Base-by-base conservation (phyloP, 2,888 invertebrate genomes). In the Leuctra nigra region DNA sequence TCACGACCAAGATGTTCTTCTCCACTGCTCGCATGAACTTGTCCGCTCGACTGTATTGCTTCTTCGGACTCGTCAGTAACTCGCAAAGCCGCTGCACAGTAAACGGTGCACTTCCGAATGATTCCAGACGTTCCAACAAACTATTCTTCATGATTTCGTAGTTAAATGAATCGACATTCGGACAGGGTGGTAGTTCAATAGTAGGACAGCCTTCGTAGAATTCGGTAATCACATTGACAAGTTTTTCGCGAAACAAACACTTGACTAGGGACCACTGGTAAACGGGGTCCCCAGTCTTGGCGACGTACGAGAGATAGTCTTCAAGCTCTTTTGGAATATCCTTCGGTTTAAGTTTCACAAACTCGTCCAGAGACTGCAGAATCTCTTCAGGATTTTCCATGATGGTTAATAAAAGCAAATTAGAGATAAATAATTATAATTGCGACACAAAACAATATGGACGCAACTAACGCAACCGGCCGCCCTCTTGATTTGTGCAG, bases 1-100 rank as follows among this genome's bases (percentile, higher is more conserved):
- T 77, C 9, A 93, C 92, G 58, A 93, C 93, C 65, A 92, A 74
- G 64, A 93, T 90, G 67, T 91, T 92, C 73, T 98, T 98, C 72
- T 98, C 98, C 59, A 99, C 79, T 0, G 97, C 98, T 58, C 97
- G 79, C 87, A 99, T 90, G 70, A 90, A 98, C 72, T 98, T 98
- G 70, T 97, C 98, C 60, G 94, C 88, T 60, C 94, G 81, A 68
- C 90, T 91, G 72, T 99, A 99, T 69, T 98, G 95, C 70, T 91
- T 92, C 20, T 87, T 81, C 1, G 98, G 97, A 63, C 85, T 84
- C 2, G 91, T 90, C 1, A 99, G 75, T 24, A 99, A 77, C 72
- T 99, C 98, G 73, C 96, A 95, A 60, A 99, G 82, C 64, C 98
- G 81, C 72, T 97, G 97, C 62, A 97, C 87, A 16, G 97, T 97